Percentiles rank a stretch among this genome's conserved stretches.
phyloP scores from a whole-genome alignment of 2,888 invertebrate genomes.

The Nemapogon koenigi region DNA sequence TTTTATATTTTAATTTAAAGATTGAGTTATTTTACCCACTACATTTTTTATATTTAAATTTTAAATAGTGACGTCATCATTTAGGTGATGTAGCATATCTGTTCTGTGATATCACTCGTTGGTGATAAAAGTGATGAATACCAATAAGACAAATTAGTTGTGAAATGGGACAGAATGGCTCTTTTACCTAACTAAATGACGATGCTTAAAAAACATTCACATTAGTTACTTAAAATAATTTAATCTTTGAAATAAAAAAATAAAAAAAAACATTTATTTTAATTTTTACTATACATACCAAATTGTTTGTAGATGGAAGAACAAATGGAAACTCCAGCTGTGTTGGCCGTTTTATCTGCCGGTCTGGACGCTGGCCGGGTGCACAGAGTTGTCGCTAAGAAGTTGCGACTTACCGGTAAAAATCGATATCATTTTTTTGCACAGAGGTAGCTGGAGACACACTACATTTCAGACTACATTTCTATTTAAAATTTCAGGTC shows the following conservation, averaged over 20 bases:
- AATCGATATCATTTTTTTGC: constrained; percentile 12
- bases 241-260: no score
- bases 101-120: background rate
- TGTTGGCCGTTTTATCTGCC: constrained; percentile 41
- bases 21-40: background rate
- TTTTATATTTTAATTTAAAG: no score
- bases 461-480: background rate
- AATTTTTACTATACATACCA: constrained; percentile 1
- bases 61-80: background rate
- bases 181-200: no score
- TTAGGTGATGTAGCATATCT: background rate
- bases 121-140: background rate
- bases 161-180: no score
- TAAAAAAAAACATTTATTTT: constrained; percentile 1
- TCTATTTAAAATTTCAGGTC: background rate
- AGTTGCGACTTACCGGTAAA: constrained; percentile 38
- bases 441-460: constrained; percentile 1
- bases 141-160: background rate
- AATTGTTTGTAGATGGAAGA: constrained; percentile 31
- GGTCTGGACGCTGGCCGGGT: constrained; percentile 51
- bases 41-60: background rate
- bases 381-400: constrained; percentile 34
- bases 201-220: no score
- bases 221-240: no score
- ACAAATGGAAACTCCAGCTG: constrained; percentile 38